These are phyloP conservation scores for Dendrocopos noguchii DNA, from an alignment of 2,113 vertebrate species.

Conservation along the genomic window DNA sequence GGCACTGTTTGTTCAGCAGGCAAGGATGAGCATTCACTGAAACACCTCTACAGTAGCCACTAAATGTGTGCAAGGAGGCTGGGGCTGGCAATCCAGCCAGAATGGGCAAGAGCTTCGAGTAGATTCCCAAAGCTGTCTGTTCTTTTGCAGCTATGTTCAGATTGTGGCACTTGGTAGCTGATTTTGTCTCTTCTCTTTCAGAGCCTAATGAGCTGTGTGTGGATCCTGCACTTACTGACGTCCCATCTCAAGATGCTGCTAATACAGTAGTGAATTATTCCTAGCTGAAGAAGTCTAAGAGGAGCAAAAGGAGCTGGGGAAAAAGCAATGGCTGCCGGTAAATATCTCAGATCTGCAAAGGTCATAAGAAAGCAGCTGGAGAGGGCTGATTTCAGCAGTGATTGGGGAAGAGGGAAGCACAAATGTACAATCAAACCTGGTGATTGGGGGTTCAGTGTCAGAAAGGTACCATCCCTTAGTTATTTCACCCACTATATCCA, in stretches of 20 bases:
- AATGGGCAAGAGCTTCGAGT: neutral
- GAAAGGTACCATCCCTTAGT: neutral
- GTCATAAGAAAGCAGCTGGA: neutral
- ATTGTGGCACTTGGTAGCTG: neutral
- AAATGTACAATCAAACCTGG: neutral
- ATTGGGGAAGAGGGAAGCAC: neutral
- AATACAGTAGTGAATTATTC: slow-evolving; percentile 71
- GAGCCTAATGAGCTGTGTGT: slow-evolving; percentile 73
- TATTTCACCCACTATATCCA: neutral
- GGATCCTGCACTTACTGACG: slow-evolving; percentile 56
- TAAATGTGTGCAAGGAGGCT: neutral
- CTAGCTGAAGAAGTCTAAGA: slow-evolving; percentile 66
- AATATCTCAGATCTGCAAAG: slow-evolving; percentile 24
- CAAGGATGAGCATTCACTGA: neutral
- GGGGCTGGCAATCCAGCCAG: neutral
- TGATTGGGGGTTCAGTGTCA: neutral
- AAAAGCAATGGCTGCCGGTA: slow-evolving; percentile 90
- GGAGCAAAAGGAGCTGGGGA: slow-evolving; percentile 58
- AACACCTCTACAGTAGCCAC: neutral
- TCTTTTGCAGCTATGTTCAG: neutral
- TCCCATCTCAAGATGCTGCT: slow-evolving; percentile 49
- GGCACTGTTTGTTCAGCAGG: slow-evolving; percentile 18
- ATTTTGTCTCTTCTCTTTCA: slow-evolving; percentile 53
- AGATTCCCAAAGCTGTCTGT: accelerated
- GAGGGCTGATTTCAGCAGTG: neutral